Evolutionary conservation across 2,888 invertebrate species (phyloP).

Genomic region (Agonum fuliginosum): DNA sequence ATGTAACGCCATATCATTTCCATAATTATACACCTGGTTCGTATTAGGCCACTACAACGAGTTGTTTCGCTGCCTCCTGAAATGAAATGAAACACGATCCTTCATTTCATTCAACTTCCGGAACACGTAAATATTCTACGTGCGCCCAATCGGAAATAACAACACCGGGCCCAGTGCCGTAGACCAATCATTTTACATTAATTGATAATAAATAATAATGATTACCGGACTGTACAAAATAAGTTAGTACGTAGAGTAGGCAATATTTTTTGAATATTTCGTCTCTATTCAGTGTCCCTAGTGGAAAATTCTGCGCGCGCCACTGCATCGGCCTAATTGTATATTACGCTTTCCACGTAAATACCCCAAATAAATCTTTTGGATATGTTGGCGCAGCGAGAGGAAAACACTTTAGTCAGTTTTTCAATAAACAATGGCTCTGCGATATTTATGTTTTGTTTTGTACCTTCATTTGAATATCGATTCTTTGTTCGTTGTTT

Average conservation of each 20-base stretch:
- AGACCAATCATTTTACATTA: too few relatives aligned
- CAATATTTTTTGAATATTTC: too few relatives aligned
- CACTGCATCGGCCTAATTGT: slow-evolving; percentile 45
- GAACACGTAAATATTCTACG: slow-evolving; percentile 48
- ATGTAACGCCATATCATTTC: slow-evolving; percentile 46
- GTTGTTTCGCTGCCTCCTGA: slow-evolving; percentile 18
- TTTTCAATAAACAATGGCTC: slow-evolving; percentile 41
- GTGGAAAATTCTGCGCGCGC: too few relatives aligned
- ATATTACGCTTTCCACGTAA: slow-evolving; percentile 40
- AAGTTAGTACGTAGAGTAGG: too few relatives aligned
- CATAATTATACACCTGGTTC: slow-evolving; percentile 45
- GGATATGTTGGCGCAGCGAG: slow-evolving; percentile 5
- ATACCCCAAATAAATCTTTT: slow-evolving; percentile 26
- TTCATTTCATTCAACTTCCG: slow-evolving; percentile 44
- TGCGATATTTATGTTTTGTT: slow-evolving; percentile 24
- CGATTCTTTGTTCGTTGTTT: slow-evolving; percentile 27
- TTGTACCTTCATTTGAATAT: slow-evolving; percentile 29
- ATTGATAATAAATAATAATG: too few relatives aligned
- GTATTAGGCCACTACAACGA: slow-evolving; percentile 30
- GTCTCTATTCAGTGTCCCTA: too few relatives aligned
- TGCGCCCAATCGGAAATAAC: slow-evolving; percentile 49
- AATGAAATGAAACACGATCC: slow-evolving; percentile 50
- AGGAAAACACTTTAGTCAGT: slow-evolving; percentile 40
- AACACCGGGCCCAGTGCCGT: too few relatives aligned
- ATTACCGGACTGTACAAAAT: too few relatives aligned